Conservation (phyloP, 2,797 vertebrate species). For the Acanthiza pusilla region DNA sequence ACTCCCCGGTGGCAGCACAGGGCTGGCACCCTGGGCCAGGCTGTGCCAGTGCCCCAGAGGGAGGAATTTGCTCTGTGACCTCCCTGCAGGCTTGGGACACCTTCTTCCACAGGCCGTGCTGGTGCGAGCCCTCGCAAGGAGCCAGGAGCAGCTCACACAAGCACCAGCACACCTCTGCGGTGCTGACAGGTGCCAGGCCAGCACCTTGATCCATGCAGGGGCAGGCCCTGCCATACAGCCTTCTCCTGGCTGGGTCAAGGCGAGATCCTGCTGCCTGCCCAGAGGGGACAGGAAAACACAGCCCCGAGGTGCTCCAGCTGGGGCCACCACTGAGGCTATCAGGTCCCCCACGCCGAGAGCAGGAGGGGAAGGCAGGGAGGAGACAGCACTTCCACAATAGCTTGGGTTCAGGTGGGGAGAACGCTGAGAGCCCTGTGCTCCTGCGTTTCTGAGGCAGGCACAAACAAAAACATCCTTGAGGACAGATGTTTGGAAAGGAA, state of each 20-base stretch:
- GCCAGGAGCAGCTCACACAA: not conserved
- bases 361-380: not conserved
- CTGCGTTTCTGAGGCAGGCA: not conserved
- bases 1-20: not conserved
- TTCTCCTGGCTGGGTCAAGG: not conserved
- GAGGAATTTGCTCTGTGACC: not conserved
- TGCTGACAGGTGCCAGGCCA: not conserved
- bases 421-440: not conserved
- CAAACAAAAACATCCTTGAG: not conserved
- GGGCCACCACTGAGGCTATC: rapidly evolving
- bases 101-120: rapidly evolving
- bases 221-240: not conserved
- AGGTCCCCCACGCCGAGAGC: rapidly evolving
- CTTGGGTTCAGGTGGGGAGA: rapidly evolving
- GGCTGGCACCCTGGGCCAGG: not conserved
- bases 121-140: not conserved
- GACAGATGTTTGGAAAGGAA: slow-evolving; percentile 17
- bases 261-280: not conserved
- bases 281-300: not conserved
- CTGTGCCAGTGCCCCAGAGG: not conserved
- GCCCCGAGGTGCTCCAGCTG: not conserved
- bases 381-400: rapidly evolving
- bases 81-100: not conserved
- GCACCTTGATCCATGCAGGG: not conserved
- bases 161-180: not conserved